A percentile compares a stretch with the other conserved stretches of the same genome.
These are phyloP conservation scores for Argya squamiceps DNA, from an alignment of 2,797 vertebrate species.

Conservation along the genomic window DNA sequence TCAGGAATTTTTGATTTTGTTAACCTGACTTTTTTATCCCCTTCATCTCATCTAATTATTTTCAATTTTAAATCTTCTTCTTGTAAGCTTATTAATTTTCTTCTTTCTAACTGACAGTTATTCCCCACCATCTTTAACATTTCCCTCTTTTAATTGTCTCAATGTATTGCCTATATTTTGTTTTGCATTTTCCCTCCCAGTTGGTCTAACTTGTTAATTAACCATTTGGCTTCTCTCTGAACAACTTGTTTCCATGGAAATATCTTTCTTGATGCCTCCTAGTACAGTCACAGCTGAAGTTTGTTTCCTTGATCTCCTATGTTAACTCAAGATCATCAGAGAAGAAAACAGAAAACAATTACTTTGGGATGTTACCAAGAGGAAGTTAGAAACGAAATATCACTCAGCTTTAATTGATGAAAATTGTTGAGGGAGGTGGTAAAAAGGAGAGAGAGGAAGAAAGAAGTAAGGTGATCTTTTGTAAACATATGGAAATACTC, in stretches of 20 bases:
- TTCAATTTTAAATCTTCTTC: background rate
- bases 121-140: background rate
- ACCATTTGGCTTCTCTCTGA: background rate
- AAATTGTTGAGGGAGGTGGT: background rate
- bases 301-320: background rate
- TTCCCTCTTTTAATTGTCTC: background rate
- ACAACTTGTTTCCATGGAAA: constrained; percentile 9
- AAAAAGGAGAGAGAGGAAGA: background rate
- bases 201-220: background rate
- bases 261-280: background rate
- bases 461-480: background rate
- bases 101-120: background rate
- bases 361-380: background rate
- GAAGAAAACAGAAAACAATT: background rate
- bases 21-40: background rate
- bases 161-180: background rate
- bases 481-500: constrained; percentile 22
- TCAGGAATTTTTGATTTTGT: background rate
- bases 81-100: background rate
- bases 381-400: background rate
- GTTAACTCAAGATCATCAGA: background rate
- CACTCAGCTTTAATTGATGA: background rate
- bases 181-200: background rate
- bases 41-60: background rate
- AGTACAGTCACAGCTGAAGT: background rate